Conservation (phyloP, 2,797 vertebrate species). For the Ispidina picta region DNA sequence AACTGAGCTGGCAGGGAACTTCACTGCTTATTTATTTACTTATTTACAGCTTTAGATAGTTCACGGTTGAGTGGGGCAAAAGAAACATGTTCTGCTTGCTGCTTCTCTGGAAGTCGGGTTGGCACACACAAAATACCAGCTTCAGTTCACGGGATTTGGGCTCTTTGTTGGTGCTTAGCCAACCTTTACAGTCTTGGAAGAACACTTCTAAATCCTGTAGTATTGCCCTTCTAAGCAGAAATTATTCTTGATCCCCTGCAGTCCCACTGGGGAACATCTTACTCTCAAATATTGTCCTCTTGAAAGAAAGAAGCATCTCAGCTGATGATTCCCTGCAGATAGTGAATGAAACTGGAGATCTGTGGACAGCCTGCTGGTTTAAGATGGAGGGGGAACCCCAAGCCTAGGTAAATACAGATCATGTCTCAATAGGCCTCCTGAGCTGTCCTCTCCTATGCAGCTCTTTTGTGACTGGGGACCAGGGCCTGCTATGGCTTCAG, state of each 20-base stretch:
- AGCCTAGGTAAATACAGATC: not conserved
- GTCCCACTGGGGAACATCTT: not conserved
- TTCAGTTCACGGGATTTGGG: not conserved
- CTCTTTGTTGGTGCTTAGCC: not conserved
- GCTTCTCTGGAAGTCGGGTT: not conserved
- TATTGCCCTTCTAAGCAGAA: not conserved
- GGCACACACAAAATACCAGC: not conserved
- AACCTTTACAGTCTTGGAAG: not conserved
- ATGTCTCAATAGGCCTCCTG: not conserved
- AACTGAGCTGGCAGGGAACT: not conserved
- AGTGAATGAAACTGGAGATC: not conserved
- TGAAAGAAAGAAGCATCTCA: not conserved
- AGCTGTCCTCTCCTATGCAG: not conserved
- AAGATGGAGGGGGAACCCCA: not conserved
- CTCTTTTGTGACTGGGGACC: not conserved
- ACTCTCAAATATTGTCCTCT: not conserved
- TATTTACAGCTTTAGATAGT: conserved; percentile 34
- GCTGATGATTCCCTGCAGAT: not conserved
- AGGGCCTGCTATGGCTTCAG: not conserved
- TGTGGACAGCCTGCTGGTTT: not conserved
- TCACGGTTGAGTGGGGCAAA: not conserved
- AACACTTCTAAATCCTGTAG: not conserved
- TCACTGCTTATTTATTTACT: conserved; percentile 38
- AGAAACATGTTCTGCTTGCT: not conserved
- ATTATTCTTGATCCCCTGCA: not conserved